Base-by-base conservation (phyloP, 2,888 invertebrate species). In the Frankliniella fusca region DNA sequence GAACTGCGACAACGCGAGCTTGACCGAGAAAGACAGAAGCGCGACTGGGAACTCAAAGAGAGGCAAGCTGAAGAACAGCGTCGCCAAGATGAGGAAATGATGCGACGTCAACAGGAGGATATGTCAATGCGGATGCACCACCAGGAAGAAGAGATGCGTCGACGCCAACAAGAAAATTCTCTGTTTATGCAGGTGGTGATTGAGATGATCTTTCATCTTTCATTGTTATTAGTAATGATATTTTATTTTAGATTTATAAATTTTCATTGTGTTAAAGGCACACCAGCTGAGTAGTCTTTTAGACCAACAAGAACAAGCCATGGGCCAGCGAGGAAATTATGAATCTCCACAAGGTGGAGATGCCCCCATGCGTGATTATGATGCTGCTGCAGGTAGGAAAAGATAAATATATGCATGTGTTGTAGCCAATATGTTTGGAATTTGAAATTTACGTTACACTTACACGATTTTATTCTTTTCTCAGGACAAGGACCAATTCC, bases 81-180 rank as follows among this genome's bases (percentile, higher is more conserved):
- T 85, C 92, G 92, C 80, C 88, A 91, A 0, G 94, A 94, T 86
- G 94, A 94, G 86, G 91, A 90, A 85, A 90, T 90, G 85, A 90
- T 92, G 87, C 90, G 92, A 85, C 91, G 94, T 12, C 93, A 94
- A 86, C 93, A 94, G 87, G 93, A 92, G 87, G 94, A 95, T 87
- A 93, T 96, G 90, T 91, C 93, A 85, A 89, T 91, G 85, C 91
- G 95, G 84, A 95, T 95, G 91, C 90, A 86, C 81, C 91, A 92
- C 81, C 95, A 95, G 88, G 95, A 96, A 87, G 95, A 96, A 87
- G 95, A 96, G 88, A 90, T 96, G 87, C 92, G 95, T 81, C 92
- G 95, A 85, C 90, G 96, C 27, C 95, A 95, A 87, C 94, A 96
- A 88, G 95, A 96, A 89, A 96, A 96, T 88, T 94, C 92, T 85